These are phyloP conservation scores for Poecilobothrus nobilitatus DNA, from an alignment of 2,888 invertebrate genomes.

Conservation along the genomic window DNA sequence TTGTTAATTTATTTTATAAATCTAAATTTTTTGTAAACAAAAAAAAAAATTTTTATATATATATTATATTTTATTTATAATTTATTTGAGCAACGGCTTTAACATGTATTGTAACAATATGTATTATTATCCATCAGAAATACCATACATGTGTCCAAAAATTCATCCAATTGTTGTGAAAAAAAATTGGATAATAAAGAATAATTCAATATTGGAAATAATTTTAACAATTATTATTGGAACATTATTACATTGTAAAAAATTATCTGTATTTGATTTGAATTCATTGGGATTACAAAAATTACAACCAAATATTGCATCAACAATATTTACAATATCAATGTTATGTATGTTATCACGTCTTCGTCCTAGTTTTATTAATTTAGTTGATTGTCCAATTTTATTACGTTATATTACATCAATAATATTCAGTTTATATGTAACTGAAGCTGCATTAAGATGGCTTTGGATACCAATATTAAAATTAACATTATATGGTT, in stretches of 20 bases:
- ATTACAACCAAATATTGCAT: constrained; percentile 29
- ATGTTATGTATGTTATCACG: constrained; percentile 26
- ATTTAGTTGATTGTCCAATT: constrained; percentile 22
- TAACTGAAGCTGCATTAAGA: constrained; percentile 28
- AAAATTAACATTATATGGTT: constrained; percentile 11
- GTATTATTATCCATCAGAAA: no score
- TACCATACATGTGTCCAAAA: no score
- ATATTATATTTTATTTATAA: no score
- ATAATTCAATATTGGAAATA: constrained; percentile 20
- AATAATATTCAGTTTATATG: constrained; percentile 25
- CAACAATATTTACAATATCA: constrained; percentile 29
- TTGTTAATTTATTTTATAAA: no score
- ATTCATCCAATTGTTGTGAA: no score
- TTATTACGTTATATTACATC: constrained; percentile 26
- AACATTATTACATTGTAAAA: constrained; percentile 26
- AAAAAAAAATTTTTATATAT: no score
- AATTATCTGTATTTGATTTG: constrained; percentile 28
- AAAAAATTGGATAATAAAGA: no score
- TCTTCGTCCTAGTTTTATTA: constrained; percentile 27
- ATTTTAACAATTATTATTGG: constrained; percentile 25
- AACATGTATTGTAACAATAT: no score
- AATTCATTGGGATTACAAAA: constrained; percentile 24
- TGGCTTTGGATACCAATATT: constrained; percentile 30
- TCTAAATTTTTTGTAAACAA: no score
- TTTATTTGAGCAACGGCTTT: no score